Percentiles rank a stretch among this genome's conserved stretches.
Conservation (phyloP, 2,113 vertebrate genomes). For the Plecturocebus donacophilus region DNA sequence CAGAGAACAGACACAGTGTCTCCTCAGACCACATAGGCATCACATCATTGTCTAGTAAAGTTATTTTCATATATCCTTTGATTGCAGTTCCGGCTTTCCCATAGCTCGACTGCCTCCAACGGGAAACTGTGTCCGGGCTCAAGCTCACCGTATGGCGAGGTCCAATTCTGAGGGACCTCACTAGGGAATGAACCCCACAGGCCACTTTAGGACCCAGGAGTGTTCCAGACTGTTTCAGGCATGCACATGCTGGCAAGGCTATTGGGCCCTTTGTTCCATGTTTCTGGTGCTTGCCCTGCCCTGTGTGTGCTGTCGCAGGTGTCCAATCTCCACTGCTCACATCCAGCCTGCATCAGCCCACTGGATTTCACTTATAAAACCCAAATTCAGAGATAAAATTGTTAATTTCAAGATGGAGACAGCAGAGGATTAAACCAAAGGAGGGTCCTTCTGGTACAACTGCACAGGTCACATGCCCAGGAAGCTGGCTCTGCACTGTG, state of each 20-base stretch:
- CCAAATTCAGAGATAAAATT: neutral
- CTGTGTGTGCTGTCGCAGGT: too few species aligned
- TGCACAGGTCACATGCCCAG: neutral
- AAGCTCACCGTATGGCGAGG: too few species aligned
- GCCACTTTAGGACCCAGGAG: neutral
- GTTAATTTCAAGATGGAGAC: neutral
- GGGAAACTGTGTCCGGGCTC: too few species aligned
- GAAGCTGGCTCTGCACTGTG: neutral
- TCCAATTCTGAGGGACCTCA: too few species aligned
- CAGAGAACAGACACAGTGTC: too few species aligned
- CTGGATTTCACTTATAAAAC: neutral
- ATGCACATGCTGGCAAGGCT: accelerated
- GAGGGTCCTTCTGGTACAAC: neutral
- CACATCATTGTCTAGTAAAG: too few species aligned
- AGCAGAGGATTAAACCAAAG: neutral
- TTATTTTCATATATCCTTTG: too few species aligned
- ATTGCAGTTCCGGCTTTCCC: too few species aligned
- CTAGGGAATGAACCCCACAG: too few species aligned
- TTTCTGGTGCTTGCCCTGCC: neutral
- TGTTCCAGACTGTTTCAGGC: neutral
- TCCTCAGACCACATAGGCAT: too few species aligned
- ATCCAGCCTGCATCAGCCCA: neutral
- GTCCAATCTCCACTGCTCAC: neutral
- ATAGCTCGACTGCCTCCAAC: too few species aligned
- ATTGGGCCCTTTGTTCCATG: neutral